A percentile compares a stretch with the other conserved stretches of the same genome.
Conservation (phyloP, 2,113 vertebrate species). For the Ceratotherium simum region DNA sequence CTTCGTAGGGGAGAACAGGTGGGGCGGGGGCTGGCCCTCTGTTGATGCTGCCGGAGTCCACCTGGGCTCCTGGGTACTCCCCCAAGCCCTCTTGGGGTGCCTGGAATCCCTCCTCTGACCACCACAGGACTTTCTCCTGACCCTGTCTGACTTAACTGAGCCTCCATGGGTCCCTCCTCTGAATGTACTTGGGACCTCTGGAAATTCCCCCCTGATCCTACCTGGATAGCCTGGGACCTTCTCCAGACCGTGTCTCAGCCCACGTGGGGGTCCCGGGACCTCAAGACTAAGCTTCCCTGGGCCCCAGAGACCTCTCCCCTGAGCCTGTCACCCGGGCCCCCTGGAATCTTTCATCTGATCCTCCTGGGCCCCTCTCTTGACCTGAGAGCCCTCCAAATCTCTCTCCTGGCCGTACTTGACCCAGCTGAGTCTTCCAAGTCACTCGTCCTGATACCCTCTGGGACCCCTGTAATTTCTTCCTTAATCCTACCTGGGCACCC, state of each 20-base stretch:
- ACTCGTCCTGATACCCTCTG: too few relatives aligned
- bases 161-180: too few relatives aligned
- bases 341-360: neutral
- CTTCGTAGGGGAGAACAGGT: constrained; percentile 92
- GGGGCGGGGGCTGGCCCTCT: neutral
- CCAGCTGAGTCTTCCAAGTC: neutral
- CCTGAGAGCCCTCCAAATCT: neutral
- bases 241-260: neutral
- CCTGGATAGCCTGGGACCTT: neutral
- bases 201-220: neutral
- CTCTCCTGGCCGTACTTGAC: neutral
- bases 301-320: neutral
- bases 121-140: neutral
- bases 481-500: neutral
- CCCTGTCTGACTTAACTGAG: neutral
- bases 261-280: neutral
- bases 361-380: neutral
- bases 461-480: neutral
- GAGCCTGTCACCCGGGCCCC: neutral
- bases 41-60: neutral
- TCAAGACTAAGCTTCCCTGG: neutral
- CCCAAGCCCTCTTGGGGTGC: neutral
- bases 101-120: neutral
- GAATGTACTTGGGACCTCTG: neutral
- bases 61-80: neutral